Conservation (phyloP, 2,888 invertebrate genomes). For the Ichneumoninae sp. region DNA sequence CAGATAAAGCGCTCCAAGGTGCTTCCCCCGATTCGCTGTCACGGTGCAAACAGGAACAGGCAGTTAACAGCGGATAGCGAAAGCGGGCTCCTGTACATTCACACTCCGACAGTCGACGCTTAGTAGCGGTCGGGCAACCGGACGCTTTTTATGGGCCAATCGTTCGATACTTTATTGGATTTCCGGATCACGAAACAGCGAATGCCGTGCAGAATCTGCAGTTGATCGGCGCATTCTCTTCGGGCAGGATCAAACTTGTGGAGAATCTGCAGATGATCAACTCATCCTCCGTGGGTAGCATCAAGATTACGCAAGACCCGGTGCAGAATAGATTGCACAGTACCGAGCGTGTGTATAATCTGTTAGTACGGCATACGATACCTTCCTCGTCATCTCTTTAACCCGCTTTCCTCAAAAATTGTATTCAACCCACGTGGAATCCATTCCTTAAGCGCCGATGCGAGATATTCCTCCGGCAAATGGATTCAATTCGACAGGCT, state of each 20-base stretch:
- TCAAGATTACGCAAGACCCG: no score
- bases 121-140: background rate
- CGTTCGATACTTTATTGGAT: background rate
- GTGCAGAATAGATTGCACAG: background rate
- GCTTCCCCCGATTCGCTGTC: background rate
- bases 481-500: conserved; percentile 45
- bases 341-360: background rate
- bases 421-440: conserved; percentile 50
- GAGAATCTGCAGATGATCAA: background rate
- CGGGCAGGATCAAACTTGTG: background rate
- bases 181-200: background rate
- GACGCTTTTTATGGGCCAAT: background rate
- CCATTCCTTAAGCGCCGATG: conserved; percentile 16
- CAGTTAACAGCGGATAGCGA: conserved; percentile 3
- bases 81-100: background rate
- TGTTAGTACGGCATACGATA: background rate
- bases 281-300: background rate
- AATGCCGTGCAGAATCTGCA: background rate
- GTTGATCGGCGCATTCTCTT: background rate
- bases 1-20: background rate
- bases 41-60: background rate
- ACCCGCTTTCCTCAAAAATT: conserved; percentile 21
- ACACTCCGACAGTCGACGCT: background rate
- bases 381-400: conserved; percentile 8
- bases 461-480: conserved; percentile 8